Evolutionary conservation across 2,113 vertebrate species (phyloP), one percentile per base, ranked within the genome.

Genomic region (Crotalus horridus): DNA sequence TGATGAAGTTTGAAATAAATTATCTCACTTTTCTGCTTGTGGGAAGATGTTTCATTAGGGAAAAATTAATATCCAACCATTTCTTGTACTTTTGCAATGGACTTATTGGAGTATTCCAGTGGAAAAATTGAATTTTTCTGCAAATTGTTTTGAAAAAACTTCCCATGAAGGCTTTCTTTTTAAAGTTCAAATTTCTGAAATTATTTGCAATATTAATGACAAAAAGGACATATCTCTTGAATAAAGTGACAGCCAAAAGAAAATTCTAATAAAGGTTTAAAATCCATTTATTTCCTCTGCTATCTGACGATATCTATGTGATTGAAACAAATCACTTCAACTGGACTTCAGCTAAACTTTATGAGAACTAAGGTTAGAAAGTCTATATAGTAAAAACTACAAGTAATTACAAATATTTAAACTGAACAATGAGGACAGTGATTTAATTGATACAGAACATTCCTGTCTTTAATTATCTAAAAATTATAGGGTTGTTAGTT

Each of bases 211-310:
- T 98, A 98, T 97, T 97, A 95, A 96, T 97, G 97, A 98, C 97
- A 96, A 46, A 98, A 98, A 97, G 97, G 97, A 98, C 95, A 97
- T 97, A 98, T 98, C 98, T 97, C 95, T 96, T 98, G 95, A 97
- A 97, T 97, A 95, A 97, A 96, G 97, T 53, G 95, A 94, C 96
- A 98, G 98, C 97, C 96, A 98, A 96, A 98, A 98, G 98, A 99
- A 99, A 98, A 58, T 58, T 58, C 6, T 21, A 6, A 58, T 58
- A 58, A 92, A 55, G 97, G 97, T 98, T 98, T 98, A 96, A 98
- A 98, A 97, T 97, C 97, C 98, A 97, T 98, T 97, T 96, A 97
- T 97, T 98, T 98, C 98, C 98, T 98, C 96, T 97, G 94, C 96
- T 95, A 97, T 21, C 56, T 58, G 56, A 97, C 95, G 97, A 97